Evolutionary conservation across 2,888 invertebrate genomes (phyloP), one percentile per base, ranked within the genome.

Genomic region (Eledone cirrhosa): DNA sequence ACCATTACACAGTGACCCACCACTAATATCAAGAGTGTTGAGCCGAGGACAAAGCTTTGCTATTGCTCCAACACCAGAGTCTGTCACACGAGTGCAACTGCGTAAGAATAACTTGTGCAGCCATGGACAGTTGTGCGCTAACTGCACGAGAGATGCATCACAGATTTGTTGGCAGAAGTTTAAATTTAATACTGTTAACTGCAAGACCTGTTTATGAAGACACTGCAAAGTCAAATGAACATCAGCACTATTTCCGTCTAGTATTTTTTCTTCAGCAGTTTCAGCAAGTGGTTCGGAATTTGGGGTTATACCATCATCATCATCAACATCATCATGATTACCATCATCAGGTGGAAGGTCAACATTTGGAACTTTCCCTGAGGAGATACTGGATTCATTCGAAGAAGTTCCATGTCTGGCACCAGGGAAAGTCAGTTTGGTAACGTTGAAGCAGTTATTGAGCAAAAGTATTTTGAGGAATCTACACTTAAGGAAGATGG

Each of bases 21-120:
- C 85, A 8, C 84, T 83, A 22, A 85, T 81, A 63, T 85, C 81
- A 16, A 86, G 48, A 31, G 77, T 76, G 22, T 78, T 72, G 13
- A 86, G 80, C 48, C 79, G 80, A 22, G 48, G 72, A 74, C 86
- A 86, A 0, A 77, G 72, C 59, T 82, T 78, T 2, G 81, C 80
- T n/a, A 86, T 53, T 29, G 79, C 67, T 47, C 69, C 74, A 1
- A 86, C 78, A n/a, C 83, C 83, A 47, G 79, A 79, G 67, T 86
- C 84, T n/a, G 84, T 84, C 1, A 85, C 80, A 29, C 80, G 81
- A 74, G 81, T 81, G 78, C 86, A 86, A 1, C 84, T 85, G 31
- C 82, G 81, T 7, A 86, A 78, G 72, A 81, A 80, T 2, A 86
- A 67, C 5, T 78, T 74, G 11, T 80, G 78, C 27, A 86, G 78